Evolutionary conservation across 2,888 invertebrate genomes (phyloP), one percentile per base, ranked within the genome.

Genomic region (Watsonalla binaria): DNA sequence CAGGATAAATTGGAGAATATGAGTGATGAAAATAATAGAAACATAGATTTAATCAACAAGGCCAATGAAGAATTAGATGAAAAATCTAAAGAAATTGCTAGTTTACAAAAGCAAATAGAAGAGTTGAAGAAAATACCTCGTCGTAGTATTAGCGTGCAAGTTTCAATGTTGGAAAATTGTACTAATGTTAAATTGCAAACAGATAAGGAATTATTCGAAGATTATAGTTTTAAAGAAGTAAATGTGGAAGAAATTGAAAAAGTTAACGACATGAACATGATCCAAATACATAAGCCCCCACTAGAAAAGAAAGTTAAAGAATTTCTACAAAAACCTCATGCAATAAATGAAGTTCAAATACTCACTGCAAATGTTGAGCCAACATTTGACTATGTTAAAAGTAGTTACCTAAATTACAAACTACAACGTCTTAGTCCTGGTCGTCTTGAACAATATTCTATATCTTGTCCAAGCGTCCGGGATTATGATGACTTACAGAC

Each of bases 331-430:
- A 67, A 62, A 46, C 60, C 57, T 9, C 61, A 66, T 45, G 56
- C 65, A 14, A 6, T 63, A 5, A 84, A 80, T 62, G 80, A 85
- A 66, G 74, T 85, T 15, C 80, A 82, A 71, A 69, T 86, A 61
- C 65, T 84, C 39, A 65, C 80, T 5, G 79, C 78, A 15, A 76
- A 67, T 59, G 52, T 79, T 45, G 78, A 83, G 56, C 76, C 80
- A 6, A 59, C 70, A 47, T 77, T 80, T 58, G 74, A 81, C 52
- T 72, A 69, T 51, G 65, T 78, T 2, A 80, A 61, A 71, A 80
- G 54, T 54, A 72, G 61, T 53, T 86, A 86, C 61, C 58, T 78
- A 33, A 74, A 78, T 62, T 78, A 83, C 58, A 88, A 86, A 75
- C 63, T 82, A 50, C 77, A 81, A 58, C 65, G 67, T 53, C 68